Evolutionary conservation across 2,797 vertebrate species (phyloP).

Genomic region (Enteromius paludinosus): DNA sequence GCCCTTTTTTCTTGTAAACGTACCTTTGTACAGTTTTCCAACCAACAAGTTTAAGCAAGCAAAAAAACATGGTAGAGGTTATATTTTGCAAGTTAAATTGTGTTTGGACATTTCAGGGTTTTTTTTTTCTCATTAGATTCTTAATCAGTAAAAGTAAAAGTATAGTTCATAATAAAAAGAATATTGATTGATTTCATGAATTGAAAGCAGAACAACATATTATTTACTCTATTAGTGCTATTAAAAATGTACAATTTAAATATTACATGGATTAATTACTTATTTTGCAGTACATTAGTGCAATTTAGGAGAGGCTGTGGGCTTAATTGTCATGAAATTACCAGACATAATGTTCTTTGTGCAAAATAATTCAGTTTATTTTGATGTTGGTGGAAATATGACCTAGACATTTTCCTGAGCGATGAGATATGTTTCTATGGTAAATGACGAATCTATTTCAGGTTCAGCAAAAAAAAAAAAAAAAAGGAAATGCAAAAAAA

Average conservation of each 20-base stretch:
- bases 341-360: neutral
- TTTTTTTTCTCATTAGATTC: no score
- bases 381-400: neutral
- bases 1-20: no score
- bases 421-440: neutral
- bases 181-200: neutral
- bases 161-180: neutral
- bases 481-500: no score
- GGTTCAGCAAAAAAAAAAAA: neutral
- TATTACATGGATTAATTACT: neutral
- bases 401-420: neutral
- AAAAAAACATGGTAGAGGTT: neutral
- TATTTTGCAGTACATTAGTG: neutral
- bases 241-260: no score
- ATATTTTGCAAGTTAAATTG: neutral
- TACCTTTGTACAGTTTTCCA: neutral
- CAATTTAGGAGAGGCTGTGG: neutral
- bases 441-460: neutral
- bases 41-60: neutral
- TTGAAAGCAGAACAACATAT: neutral
- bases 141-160: no score
- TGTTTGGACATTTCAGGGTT: neutral
- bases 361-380: neutral
- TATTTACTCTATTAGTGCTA: neutral
- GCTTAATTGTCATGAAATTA: neutral